Conservation (phyloP, 2,113 vertebrate species). For the Ammodytes marinus region DNA sequence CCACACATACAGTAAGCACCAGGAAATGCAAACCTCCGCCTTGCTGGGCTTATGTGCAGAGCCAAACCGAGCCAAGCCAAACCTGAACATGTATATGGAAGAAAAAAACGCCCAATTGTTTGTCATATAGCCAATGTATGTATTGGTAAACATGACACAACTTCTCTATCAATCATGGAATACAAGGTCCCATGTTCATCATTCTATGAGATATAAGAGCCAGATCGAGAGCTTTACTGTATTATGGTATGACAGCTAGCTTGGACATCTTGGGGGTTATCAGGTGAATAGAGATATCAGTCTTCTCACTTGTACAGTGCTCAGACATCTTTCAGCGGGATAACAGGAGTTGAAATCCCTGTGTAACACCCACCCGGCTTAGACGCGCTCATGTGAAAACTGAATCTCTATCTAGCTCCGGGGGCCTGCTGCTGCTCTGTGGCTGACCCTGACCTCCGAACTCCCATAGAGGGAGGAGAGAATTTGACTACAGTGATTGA, state of each 20-base stretch:
- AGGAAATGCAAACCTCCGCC: no score
- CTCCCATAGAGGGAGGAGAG: not conserved
- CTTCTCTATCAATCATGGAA: no score
- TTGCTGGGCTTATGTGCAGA: no score
- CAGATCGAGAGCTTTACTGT: no score
- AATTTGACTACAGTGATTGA: not conserved
- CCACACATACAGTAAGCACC: no score
- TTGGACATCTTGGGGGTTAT: not conserved
- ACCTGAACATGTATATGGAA: no score
- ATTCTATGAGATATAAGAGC: not conserved
- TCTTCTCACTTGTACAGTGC: not conserved
- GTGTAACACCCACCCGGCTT: not conserved
- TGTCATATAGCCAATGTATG: no score
- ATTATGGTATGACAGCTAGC: not conserved
- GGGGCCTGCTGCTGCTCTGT: not conserved
- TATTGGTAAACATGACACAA: no score
- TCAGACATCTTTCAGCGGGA: not conserved
- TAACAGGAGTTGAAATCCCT: not conserved
- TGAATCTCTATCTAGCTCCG: not conserved
- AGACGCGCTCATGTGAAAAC: not conserved
- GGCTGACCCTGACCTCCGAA: conserved; percentile 7
- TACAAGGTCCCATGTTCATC: no score
- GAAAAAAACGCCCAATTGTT: no score
- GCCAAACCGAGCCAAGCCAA: no score
- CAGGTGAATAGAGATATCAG: not conserved